Evolutionary conservation across 1,140 invertebrate genomes (phyloP), one percentile per base, ranked within the genome.

Genomic region (Drosophila grimshawi): DNA sequence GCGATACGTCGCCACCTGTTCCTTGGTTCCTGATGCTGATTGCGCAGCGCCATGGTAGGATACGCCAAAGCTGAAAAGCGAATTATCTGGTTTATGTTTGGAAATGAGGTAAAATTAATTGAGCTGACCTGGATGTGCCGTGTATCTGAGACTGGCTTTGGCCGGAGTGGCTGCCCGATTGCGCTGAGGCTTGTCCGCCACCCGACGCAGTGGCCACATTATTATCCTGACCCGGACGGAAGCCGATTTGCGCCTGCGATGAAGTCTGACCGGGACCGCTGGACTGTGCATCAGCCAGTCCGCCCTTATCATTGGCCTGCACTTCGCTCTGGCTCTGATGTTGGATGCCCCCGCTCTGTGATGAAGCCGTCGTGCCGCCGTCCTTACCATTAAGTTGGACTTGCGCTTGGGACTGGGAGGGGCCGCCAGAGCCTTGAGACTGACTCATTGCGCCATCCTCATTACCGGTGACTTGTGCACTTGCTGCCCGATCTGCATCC

Each of bases 231-330:
- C 94, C 94, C 0, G 96, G 96, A 53, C 95, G 95, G 81, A 97
- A 97, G 3, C 96, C 96, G 46, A 97, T 97, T 93, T 97, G 96
- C 10, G 96, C 96, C 93, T 97, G 96, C 37, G 96, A 97, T 2
- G 96, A 97, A 0, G 96, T 97, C 77, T 95, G 96, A 3, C 96
- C 96, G 11, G 96, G 95, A 2, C 96, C 96, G 75, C 95, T 96
- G 2, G 96, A 96, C 93, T 97, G 96, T 1, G 96, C 96, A 92
- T 97, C 96, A 4, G 96, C 96, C 93, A 97, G 94, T 3, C 96
- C 96, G 30, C 96, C 96, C 92, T 95, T 96, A 6, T 94, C 94
- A 66, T 96, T 95, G 4, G 96, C 96, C 10, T 76, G 70, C 19
- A 92, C 92, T 64, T 92, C 92, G 43, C 92, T 92, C 56, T 92